Evolutionary conservation across 2,888 invertebrate genomes (phyloP).

Genomic region (Euzophera pinguis): DNA sequence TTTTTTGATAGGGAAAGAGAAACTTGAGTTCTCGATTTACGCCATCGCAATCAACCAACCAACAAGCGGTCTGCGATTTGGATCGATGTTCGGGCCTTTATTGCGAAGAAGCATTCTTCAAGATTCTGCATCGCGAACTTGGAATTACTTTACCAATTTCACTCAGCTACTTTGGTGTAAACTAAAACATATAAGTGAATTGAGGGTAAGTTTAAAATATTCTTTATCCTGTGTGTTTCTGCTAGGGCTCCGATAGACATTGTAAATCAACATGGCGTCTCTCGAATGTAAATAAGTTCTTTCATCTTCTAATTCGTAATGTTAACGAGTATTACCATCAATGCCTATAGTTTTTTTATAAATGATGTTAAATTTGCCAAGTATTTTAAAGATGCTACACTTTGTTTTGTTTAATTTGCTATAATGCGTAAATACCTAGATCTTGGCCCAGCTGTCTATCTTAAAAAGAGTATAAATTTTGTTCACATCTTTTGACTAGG

Average conservation of each 20-base stretch:
- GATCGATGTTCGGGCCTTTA: constrained; percentile 85
- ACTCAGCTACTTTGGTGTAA: constrained; percentile 82
- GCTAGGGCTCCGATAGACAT: constrained; percentile 61
- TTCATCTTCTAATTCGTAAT: constrained; percentile 22
- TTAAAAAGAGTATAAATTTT: too few relatives aligned
- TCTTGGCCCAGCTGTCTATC: too few relatives aligned
- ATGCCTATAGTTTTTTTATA: too few relatives aligned
- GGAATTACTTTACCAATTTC: constrained; percentile 82
- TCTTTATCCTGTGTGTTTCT: constrained; percentile 36
- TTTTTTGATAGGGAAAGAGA: constrained; percentile 31
- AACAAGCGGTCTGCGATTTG: constrained; percentile 67
- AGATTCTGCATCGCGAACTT: constrained; percentile 84
- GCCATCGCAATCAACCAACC: constrained; percentile 56
- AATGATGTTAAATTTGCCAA: too few relatives aligned
- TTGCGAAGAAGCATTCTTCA: constrained; percentile 82
- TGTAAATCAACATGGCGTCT: constrained; percentile 76
- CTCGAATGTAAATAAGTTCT: constrained; percentile 74
- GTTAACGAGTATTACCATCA: not conserved
- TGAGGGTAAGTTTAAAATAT: constrained; percentile 66
- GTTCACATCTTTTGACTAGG: too few relatives aligned
- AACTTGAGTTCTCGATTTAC: constrained; percentile 34
- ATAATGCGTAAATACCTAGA: too few relatives aligned
- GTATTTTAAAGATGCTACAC: too few relatives aligned
- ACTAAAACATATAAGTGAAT: constrained; percentile 75
- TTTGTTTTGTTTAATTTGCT: too few relatives aligned